These are phyloP conservation scores for Myzus persicae DNA, from an alignment of 1,140 invertebrate genomes.

Conservation along the genomic window DNA sequence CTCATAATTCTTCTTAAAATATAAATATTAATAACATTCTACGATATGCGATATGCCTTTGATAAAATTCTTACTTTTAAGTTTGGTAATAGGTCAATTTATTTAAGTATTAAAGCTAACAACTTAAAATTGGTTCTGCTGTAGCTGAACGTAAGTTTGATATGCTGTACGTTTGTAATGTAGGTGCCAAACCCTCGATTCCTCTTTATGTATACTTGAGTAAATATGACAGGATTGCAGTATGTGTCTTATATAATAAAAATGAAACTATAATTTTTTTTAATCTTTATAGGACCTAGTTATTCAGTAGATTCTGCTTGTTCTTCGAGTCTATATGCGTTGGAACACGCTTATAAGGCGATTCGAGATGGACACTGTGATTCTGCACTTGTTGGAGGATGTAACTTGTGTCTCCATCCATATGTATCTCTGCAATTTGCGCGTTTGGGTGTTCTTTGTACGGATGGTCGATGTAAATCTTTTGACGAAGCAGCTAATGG, in stretches of 20 bases:
- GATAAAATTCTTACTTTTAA: background rate
- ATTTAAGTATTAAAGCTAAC: background rate
- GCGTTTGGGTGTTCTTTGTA: conserved; percentile 78
- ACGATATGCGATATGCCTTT: background rate
- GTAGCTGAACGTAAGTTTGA: background rate
- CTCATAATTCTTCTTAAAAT: background rate
- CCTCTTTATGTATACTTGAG: background rate
- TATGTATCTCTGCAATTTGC: conserved; percentile 83
- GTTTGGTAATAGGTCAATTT: too few species aligned
- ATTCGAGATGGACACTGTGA: conserved; percentile 83
- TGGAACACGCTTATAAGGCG: conserved; percentile 82
- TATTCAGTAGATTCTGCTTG: conserved; percentile 88
- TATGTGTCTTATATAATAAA: background rate
- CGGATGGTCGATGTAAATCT: conserved; percentile 85
- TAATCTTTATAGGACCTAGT: conserved; percentile 72
- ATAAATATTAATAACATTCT: background rate
- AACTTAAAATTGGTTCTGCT: background rate
- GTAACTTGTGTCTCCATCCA: conserved; percentile 86
- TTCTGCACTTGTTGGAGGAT: conserved; percentile 85
- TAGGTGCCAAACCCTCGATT: background rate
- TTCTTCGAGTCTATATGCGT: conserved; percentile 84
- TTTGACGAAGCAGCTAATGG: conserved; percentile 84
- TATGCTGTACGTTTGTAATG: background rate
- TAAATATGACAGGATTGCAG: background rate
- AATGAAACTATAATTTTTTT: background rate